Evolutionary conservation across 2,797 vertebrate species (phyloP).

Genomic region (Tragopan temminckii): DNA sequence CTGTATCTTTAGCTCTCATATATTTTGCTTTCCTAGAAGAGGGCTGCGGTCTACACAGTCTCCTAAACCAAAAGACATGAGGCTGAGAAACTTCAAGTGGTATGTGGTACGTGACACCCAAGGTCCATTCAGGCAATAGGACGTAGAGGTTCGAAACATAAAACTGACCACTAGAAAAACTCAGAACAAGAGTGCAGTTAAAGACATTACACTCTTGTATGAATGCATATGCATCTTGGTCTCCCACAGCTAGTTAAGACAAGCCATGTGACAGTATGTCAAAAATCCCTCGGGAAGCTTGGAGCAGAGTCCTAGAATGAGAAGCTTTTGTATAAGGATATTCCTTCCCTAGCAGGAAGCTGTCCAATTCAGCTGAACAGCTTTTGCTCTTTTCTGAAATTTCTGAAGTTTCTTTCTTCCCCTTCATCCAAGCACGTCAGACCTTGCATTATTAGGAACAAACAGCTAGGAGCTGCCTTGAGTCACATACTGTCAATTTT

Average conservation of each 20-base stretch:
- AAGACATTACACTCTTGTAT: background rate
- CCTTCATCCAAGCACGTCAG: background rate
- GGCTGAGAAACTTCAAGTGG: background rate
- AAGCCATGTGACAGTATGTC: background rate
- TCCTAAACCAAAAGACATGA: rapidly evolving
- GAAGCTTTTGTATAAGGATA: background rate
- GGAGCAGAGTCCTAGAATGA: background rate
- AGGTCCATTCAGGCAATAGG: background rate
- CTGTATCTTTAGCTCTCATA: rapidly evolving
- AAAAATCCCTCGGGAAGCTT: background rate
- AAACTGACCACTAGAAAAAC: background rate
- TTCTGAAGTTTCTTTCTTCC: background rate
- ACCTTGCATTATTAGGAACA: background rate
- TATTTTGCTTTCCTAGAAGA: background rate
- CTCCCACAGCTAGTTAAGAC: background rate
- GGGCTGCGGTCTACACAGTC: rapidly evolving
- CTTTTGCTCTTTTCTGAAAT: background rate
- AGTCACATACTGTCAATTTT: background rate
- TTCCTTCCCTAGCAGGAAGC: background rate
- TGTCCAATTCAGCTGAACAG: background rate
- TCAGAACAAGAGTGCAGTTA: background rate
- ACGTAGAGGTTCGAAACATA: background rate
- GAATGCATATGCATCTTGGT: rapidly evolving
- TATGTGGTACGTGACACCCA: rapidly evolving
- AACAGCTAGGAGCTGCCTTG: background rate